Evolutionary conservation across 1,140 invertebrate genomes (phyloP).

Genomic region (Coptotermes formosanus): DNA sequence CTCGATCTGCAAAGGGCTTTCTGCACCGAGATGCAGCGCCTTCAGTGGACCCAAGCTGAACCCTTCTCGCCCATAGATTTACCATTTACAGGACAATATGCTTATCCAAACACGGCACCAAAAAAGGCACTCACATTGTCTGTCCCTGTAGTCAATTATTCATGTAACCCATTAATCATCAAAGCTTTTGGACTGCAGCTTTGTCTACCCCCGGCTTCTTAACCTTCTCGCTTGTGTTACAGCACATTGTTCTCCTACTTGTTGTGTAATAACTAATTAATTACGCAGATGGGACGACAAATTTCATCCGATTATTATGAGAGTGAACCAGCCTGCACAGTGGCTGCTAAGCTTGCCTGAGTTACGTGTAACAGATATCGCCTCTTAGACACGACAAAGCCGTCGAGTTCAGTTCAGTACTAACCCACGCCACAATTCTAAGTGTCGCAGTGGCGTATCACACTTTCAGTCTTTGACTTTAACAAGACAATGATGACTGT

Average conservation of each 20-base stretch:
- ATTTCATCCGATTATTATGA: conserved; percentile 7
- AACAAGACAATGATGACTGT: too few species aligned
- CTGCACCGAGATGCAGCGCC: not conserved
- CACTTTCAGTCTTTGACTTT: not conserved
- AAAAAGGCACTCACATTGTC: conserved; percentile 1
- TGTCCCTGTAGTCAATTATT: not conserved
- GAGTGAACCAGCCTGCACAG: not conserved
- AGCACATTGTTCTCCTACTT: not conserved
- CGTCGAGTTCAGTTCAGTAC: not conserved
- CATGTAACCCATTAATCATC: not conserved
- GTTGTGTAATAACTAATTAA: conserved; percentile 16
- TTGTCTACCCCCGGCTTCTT: not conserved
- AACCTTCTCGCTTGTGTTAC: conserved; percentile 9
- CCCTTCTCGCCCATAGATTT: not conserved
- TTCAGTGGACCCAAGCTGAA: not conserved
- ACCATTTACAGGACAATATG: not conserved
- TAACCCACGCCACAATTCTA: not conserved
- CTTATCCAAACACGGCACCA: not conserved
- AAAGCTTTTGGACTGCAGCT: conserved; percentile 2
- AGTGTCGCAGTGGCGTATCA: not conserved
- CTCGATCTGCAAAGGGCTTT: not conserved
- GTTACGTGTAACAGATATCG: not conserved
- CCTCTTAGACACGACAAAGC: conserved; percentile 4
- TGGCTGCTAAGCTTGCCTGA: not conserved
- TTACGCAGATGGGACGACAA: conserved; percentile 14